Evolutionary conservation across 2,113 vertebrate genomes (phyloP), one percentile per base, ranked within the genome.

Genomic region (Hemiprocne comata): DNA sequence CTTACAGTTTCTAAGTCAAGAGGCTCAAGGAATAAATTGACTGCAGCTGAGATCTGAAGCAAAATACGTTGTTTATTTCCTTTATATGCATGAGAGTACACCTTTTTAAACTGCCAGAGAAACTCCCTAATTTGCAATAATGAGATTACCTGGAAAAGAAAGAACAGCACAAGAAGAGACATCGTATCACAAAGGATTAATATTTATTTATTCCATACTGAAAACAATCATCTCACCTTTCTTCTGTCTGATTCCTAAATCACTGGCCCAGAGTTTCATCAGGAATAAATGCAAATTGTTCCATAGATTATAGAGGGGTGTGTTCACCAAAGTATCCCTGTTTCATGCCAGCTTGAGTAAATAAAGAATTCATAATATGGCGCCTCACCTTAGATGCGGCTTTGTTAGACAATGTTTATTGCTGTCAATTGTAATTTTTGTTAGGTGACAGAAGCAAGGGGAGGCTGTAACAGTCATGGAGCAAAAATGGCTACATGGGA

Each of bases 41-140:
- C 76, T 96, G 65, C 88, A 86, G 79, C 85, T 81, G 82, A 93
- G 94, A 96, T 89, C 93, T 94, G 90, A 97, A 87, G 93, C 25
- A 93, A 88, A 93, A 75, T 54, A 38, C 92, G 88, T 84, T 89
- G 89, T 91, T 94, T 93, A 90, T 94, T 94, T 94, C 76, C 83
- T 94, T 93, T 92, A 29, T 54, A 16, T 40, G 29, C 17, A 2
- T 29, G 65, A 81, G 42, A 88, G 38, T 74, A 46, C n/a, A 92
- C 85, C 69, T 96, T 87, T 42, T 92, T 78, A 71, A 88, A 78
- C 69, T 65, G 79, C 55, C 69, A 76, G 18, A 93, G 61, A 88
- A 83, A 71, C 75, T 84, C 44, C 61, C n/a, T 93, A 88, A 94
- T 95, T 94, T 93, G 69, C 64, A 92, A 38, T 96, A 95, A 96